phyloP scores from a whole-genome alignment of 2,797 vertebrate genomes.

The Argentina silus region DNA sequence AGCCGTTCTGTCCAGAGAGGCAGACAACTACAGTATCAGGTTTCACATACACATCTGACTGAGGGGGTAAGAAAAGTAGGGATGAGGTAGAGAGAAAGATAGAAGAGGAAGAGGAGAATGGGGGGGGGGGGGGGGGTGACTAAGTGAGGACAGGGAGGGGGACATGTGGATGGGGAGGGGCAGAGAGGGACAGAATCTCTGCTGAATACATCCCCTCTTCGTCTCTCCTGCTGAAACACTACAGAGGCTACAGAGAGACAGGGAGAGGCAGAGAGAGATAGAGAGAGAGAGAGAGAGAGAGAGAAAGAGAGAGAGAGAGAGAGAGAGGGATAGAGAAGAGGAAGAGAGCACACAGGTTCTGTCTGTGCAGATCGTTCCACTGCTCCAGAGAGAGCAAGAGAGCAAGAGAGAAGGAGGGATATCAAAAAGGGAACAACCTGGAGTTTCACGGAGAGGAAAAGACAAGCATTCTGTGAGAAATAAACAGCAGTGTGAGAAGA shows the following conservation, averaged over 20 bases:
- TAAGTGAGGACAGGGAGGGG: constrained; percentile 10
- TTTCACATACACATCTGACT: too few relatives aligned
- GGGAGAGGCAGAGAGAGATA: too few relatives aligned
- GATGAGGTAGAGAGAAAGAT: neutral
- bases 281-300: too few relatives aligned
- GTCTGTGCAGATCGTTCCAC: constrained; percentile 67
- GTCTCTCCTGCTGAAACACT: constrained; percentile 4
- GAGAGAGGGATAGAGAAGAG: constrained; percentile 20
- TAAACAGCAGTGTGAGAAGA: constrained; percentile 38
- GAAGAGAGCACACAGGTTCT: constrained; percentile 49
- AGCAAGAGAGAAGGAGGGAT: constrained; percentile 68
- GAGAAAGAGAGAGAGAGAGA: constrained; percentile 20
- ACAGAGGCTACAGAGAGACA: constrained; percentile 35
- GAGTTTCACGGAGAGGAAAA: constrained; percentile 47
- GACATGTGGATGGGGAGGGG: constrained; percentile 14
- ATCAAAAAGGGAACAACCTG: constrained; percentile 52
- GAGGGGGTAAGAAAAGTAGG: neutral
- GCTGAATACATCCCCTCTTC: neutral
- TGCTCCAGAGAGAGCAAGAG: constrained; percentile 63
- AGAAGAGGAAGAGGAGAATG: constrained; percentile 1
- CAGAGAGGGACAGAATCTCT: constrained; percentile 21
- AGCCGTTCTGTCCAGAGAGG: too few relatives aligned
- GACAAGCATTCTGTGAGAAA: constrained; percentile 18
- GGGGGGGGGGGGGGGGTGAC: neutral
- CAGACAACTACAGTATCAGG: too few relatives aligned